Conservation (phyloP, 1,140 invertebrate species). For the Micrasema minimum region DNA sequence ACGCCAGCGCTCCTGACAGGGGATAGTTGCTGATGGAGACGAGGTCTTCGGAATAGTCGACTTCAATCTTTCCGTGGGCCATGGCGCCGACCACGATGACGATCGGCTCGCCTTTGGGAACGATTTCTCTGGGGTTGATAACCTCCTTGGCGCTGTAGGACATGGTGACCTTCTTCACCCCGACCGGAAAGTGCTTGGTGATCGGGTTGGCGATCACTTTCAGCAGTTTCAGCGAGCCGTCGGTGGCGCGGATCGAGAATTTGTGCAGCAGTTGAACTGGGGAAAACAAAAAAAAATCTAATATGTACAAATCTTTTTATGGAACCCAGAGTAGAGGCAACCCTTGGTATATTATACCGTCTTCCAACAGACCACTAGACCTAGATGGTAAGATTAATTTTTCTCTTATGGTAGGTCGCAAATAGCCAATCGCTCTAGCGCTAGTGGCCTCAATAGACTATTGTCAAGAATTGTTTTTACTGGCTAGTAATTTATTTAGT, state of each 20-base stretch:
- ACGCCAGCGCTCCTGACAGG: constrained; percentile 94
- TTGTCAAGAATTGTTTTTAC: too few relatives aligned
- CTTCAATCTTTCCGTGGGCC: constrained; percentile 93
- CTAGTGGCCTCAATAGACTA: too few relatives aligned
- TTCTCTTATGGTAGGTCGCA: too few relatives aligned
- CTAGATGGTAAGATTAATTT: too few relatives aligned
- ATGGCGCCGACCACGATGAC: constrained; percentile 96
- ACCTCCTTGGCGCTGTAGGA: constrained; percentile 88
- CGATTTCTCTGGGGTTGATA: constrained; percentile 81
- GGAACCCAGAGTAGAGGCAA: too few relatives aligned
- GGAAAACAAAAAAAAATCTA: constrained; percentile 54
- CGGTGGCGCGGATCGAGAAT: constrained; percentile 89
- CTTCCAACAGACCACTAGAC: too few relatives aligned
- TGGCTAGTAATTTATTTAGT: too few relatives aligned
- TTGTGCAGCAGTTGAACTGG: constrained; percentile 97
- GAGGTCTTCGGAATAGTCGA: constrained; percentile 91
- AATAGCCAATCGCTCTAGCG: too few relatives aligned
- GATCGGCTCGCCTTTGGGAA: constrained; percentile 82
- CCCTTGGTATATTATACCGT: too few relatives aligned
- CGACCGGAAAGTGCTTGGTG: constrained; percentile 94
- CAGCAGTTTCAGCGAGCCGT: constrained; percentile 89
- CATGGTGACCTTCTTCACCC: constrained; percentile 90
- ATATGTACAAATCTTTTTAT: too few relatives aligned
- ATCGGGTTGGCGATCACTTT: constrained; percentile 99
- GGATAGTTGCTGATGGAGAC: constrained; percentile 97